Evolutionary conservation across 1,140 invertebrate genomes (phyloP), one percentile per base, ranked within the genome.

Genomic region (Bombus waltoni): DNA sequence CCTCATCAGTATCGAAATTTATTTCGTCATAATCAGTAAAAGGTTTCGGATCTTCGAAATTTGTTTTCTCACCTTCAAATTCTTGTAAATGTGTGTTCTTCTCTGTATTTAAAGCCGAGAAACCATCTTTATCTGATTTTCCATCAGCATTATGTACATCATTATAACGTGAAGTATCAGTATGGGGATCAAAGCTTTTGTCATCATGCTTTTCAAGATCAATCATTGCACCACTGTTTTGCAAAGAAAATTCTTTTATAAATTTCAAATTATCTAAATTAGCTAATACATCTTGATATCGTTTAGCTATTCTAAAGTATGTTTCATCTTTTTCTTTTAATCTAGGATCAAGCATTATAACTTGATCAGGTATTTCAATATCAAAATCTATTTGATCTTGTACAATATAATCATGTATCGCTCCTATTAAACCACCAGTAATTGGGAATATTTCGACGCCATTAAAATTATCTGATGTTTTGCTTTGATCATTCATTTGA

Each of bases 301-400:
- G 93, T 82, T 95, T 91, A 1, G 95, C 93, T 88, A 96, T 95
- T 89, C 95, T 92, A 66, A 95, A 87, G 91, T 96, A 95, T 86
- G 93, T 93, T 77, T 96, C 95, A 86, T 96, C 95, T 73, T 95
- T 95, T 57, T 96, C 95, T 25, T 95, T 90, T 6, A 96, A 89
- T 44, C 93, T 94, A 0, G 96, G 96, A 93, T 97, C 96, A 47
- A 97, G 92, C 77, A 96, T 95, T 53, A 97, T 95, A 18, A 96
- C 94, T 75, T 97, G 95, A 40, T 97, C 96, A 0, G 97, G 97
- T 79, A 97, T 95, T 66, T 96, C 93, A 53, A 96, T 93, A 77
- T 96, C 92, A 74, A 97, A 95, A 47, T 94, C 93, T 0, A 96
- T 81, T 59, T 94, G 73, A 79, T 93, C 40, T 10, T 89, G 68